These are phyloP conservation scores for Gobio occitaniae DNA, from an alignment of 2,797 vertebrate genomes.

Conservation along the genomic window DNA sequence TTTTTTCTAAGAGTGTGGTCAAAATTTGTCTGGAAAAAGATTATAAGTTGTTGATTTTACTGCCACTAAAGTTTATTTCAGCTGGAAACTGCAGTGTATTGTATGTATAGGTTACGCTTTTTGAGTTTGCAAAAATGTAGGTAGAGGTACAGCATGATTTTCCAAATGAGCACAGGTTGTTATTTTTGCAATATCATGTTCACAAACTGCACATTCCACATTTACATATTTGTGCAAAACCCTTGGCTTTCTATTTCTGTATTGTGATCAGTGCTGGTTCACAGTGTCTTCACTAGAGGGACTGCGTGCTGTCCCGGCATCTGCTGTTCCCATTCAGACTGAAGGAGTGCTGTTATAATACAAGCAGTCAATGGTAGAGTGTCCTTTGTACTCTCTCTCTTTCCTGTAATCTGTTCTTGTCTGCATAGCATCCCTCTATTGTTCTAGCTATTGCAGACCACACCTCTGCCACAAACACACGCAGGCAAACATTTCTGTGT, in stretches of 20 bases:
- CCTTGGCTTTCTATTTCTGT: neutral
- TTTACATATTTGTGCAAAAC: neutral
- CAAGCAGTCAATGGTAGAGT: constrained; percentile 16
- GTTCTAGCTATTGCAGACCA: constrained; percentile 35
- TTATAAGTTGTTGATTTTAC: neutral
- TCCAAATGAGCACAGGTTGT: neutral
- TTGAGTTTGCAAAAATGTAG: neutral
- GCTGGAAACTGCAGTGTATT: neutral
- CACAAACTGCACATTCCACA: neutral
- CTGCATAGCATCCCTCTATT: constrained; percentile 43
- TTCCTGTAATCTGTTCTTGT: constrained; percentile 34
- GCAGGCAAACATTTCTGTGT: constrained; percentile 11
- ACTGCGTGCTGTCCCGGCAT: constrained; percentile 28
- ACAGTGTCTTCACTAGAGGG: neutral
- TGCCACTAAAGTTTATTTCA: neutral
- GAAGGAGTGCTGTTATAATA: constrained; percentile 6
- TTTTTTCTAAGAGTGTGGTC: neutral
- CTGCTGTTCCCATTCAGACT: constrained; percentile 38
- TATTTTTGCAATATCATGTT: neutral
- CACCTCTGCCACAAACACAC: constrained; percentile 17
- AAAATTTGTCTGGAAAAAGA: neutral
- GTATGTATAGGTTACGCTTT: neutral
- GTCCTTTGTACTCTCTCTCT: constrained; percentile 18
- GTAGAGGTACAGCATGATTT: neutral
- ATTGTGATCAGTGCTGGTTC: constrained; percentile 24